Evolutionary conservation across 2,113 vertebrate genomes (phyloP), one percentile per base, ranked within the genome.

Genomic region (Ivindomyrus marchei): DNA sequence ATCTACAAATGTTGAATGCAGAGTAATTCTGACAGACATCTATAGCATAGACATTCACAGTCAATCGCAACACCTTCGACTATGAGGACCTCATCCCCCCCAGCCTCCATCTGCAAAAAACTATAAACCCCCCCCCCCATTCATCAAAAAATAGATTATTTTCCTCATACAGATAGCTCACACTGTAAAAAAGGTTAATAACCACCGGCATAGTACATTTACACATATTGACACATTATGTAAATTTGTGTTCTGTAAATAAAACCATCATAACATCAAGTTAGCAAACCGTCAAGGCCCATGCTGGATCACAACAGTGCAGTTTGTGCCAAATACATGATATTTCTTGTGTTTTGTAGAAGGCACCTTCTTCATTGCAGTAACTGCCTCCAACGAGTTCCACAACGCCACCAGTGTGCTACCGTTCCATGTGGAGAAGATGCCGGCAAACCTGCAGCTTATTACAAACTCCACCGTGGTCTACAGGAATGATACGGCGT

Each of bases 401-500:
- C 91, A 36, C 87, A 91, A 88, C 24, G 3, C 45, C 0, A 85
- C 85, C 11, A 66, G 92, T 58, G 91, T 91, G 36, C 91, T 93
- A 0, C 92, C 93, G 1, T 95, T 94, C 58, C 94, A 90, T 24
- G 52, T 94, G 86, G 89, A 92, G 39, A 56, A 90, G 2, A 9
- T 90, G 66, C 88, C 1, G 1, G 66, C 39, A 31, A 24, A 49
- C 0, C 0, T 91, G 27, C 85, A 90, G 0, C 85, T 93, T n/a
- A 90, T 90, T n/a, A 24, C 92, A 88, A 94, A 94, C 88, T 92
- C 93, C n/a, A 94, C 92, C 52, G 92, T 92, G 0, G 4, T 93
- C 52, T 90, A 92, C 4, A 9, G 90, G 36, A 89, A 90, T 31
- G 90, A 93, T 85, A 31, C 27, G 0, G 74, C 94, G n/a, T 5